Conservation (phyloP, 2,113 vertebrate species). For the Saimiri boliviensis region DNA sequence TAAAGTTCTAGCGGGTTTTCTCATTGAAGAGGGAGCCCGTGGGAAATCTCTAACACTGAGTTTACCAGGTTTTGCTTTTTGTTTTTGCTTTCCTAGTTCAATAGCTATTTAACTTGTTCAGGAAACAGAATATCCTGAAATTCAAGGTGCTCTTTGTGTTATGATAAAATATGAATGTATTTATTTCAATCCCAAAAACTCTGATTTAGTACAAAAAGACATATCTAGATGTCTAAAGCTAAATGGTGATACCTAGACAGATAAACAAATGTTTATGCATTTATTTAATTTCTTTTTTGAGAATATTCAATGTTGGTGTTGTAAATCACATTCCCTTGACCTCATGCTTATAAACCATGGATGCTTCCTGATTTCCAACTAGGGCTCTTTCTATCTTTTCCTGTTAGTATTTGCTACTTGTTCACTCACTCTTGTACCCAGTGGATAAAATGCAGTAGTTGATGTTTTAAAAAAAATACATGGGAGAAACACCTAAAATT, state of each 20-base stretch:
- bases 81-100: slow-evolving; percentile 11
- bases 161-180: not conserved
- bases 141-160: not conserved
- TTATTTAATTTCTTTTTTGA: slow-evolving; percentile 15
- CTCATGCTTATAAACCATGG: slow-evolving; percentile 40
- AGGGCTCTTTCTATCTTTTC: slow-evolving; percentile 44
- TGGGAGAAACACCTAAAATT: not conserved
- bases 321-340: not conserved
- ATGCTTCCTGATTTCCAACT: slow-evolving; percentile 34
- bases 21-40: not conserved
- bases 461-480: slow-evolving; percentile 18
- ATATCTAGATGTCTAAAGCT: not conserved
- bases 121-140: slow-evolving; percentile 57
- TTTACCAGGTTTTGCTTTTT: slow-evolving; percentile 11
- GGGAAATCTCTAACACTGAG: not conserved
- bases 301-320: not conserved
- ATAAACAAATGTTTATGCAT: not conserved
- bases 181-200: not conserved
- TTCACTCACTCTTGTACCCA: slow-evolving; percentile 10
- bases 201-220: not conserved
- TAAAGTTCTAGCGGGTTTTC: not conserved
- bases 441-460: slow-evolving; percentile 23
- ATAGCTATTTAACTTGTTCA: not conserved
- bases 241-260: not conserved
- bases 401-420: slow-evolving; percentile 18